These are phyloP conservation scores for Elachura formosa DNA, from an alignment of 2,113 vertebrate species.

Conservation along the genomic window DNA sequence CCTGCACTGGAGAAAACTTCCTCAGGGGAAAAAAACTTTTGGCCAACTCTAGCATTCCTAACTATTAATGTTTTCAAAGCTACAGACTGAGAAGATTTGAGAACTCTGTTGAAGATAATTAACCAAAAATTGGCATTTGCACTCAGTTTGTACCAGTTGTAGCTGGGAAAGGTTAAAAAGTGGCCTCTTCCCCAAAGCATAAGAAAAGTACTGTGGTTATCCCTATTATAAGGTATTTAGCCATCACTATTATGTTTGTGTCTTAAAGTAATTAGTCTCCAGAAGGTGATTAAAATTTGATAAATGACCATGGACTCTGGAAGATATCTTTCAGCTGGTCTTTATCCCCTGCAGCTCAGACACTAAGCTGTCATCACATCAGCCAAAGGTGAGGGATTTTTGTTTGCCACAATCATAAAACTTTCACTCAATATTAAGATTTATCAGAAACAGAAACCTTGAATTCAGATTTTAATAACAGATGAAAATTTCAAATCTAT, in stretches of 20 bases:
- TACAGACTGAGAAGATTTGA: neutral
- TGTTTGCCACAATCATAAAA: slow-evolving; percentile 42
- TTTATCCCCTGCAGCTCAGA: slow-evolving; percentile 31
- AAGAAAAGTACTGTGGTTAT: neutral
- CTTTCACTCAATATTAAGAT: slow-evolving; percentile 45
- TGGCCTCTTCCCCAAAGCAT: neutral
- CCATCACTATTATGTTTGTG: neutral
- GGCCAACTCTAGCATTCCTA: neutral
- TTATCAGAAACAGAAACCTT: slow-evolving; percentile 40
- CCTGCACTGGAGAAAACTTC: neutral
- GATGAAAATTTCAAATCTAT: slow-evolving; percentile 40
- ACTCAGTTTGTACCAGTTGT: neutral
- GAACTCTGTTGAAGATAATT: neutral
- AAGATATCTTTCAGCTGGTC: slow-evolving; percentile 29
- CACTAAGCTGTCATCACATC: slow-evolving; percentile 45
- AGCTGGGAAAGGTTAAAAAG: neutral
- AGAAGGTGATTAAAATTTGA: slow-evolving; percentile 35
- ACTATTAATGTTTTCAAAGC: neutral
- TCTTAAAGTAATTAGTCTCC: slow-evolving; percentile 15
- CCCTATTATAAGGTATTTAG: neutral
- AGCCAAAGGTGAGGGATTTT: slow-evolving; percentile 34
- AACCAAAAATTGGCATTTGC: neutral
- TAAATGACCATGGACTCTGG: neutral
- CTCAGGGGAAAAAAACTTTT: neutral
- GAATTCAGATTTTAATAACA: slow-evolving; percentile 43